These are phyloP conservation scores for Erebia aethiops DNA, from an alignment of 2,888 invertebrate species.

Conservation along the genomic window DNA sequence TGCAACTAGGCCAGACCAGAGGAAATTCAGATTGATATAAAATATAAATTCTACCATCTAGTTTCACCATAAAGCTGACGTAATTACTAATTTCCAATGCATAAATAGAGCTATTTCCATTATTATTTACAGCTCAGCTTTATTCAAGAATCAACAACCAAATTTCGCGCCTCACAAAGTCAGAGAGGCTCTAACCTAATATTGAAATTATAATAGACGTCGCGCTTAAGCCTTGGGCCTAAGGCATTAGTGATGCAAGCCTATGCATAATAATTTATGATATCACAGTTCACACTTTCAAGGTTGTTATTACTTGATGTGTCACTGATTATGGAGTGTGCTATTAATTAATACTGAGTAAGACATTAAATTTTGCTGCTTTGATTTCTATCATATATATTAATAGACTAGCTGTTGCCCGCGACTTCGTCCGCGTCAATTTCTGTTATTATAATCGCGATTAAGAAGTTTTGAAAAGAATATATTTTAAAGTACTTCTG, in stretches of 20 bases:
- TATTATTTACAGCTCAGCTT: background rate
- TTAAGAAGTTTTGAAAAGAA: no score
- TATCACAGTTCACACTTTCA: conserved; percentile 21
- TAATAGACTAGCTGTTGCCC: no score
- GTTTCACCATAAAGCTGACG: no score
- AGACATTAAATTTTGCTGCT: background rate
- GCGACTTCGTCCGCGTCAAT: no score
- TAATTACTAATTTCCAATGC: no score
- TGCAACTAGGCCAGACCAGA: no score
- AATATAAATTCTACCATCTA: no score
- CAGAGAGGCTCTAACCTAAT: conserved; percentile 2
- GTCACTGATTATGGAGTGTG: conserved; percentile 2
- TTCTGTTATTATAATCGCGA: no score
- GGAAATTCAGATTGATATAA: no score
- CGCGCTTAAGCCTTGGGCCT: conserved; percentile 15
- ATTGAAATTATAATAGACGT: conserved; percentile 17
- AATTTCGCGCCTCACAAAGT: conserved; percentile 3
- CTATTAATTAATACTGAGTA: background rate
- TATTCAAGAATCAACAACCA: background rate
- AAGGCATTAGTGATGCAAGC: conserved; percentile 24
- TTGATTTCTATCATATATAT: background rate
- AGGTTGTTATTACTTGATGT: conserved; percentile 15
- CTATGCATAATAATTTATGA: conserved; percentile 24
- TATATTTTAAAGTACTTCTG: no score
- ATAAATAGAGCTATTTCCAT: no score